Conservation (phyloP, 2,113 vertebrate genomes). For the Galemys pyrenaicus region DNA sequence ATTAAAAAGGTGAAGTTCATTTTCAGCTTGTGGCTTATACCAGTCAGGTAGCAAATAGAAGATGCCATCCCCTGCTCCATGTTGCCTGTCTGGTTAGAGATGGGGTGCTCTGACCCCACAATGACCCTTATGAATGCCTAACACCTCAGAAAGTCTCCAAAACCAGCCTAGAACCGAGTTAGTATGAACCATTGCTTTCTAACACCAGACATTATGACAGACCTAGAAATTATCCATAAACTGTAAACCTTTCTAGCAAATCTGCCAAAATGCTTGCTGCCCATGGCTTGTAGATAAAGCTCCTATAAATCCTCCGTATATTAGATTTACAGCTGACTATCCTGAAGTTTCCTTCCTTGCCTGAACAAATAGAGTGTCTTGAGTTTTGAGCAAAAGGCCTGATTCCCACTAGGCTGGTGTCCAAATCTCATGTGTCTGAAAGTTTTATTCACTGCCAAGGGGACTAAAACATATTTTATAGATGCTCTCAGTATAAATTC, state of each 20-base stretch:
- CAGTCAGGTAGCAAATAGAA: background rate
- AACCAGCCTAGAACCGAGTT: background rate
- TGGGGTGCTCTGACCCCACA: background rate
- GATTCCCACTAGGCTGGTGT: background rate
- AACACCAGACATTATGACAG: background rate
- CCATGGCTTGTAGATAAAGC: background rate
- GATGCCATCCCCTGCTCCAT: background rate
- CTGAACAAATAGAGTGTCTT: constrained; percentile 5
- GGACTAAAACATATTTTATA: constrained; percentile 1
- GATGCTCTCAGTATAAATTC: constrained; percentile 17
- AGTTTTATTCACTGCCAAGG: constrained; percentile 3
- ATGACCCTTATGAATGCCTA: background rate
- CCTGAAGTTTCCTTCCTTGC: constrained; percentile 18
- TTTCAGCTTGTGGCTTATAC: background rate
- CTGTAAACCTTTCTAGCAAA: background rate
- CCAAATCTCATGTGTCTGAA: constrained; percentile 42
- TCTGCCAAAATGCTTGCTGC: background rate
- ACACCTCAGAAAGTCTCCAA: background rate
- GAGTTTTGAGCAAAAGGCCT: constrained; percentile 1
- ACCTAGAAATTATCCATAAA: background rate
- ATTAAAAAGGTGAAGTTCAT: constrained; percentile 3
- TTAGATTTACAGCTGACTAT: constrained; percentile 43
- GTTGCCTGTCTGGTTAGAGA: background rate
- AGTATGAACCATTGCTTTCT: background rate
- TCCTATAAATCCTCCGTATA: background rate